These are phyloP conservation scores for Psilopogon haemacephalus DNA, from an alignment of 2,113 vertebrate species.

Conservation along the genomic window DNA sequence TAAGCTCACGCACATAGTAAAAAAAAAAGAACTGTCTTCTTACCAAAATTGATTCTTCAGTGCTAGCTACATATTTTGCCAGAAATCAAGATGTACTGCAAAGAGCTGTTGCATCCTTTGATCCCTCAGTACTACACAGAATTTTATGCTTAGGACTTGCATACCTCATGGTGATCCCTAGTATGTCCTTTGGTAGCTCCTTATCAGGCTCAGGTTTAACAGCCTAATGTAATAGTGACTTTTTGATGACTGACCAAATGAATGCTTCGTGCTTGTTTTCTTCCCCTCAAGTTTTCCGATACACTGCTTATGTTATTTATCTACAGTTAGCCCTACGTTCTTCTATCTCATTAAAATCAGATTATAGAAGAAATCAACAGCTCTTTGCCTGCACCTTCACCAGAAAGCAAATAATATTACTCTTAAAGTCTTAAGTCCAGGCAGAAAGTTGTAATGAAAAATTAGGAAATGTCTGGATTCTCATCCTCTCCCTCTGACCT, in stretches of 20 bases:
- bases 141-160: background rate
- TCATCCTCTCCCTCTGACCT: background rate
- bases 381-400: background rate
- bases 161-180: fast-evolving
- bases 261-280: background rate
- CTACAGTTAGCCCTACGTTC: background rate
- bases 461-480: background rate
- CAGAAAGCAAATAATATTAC: background rate
- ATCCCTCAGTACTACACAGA: background rate
- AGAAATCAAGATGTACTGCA: background rate
- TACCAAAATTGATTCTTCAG: background rate
- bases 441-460: background rate
- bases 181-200: background rate
- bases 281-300: background rate
- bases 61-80: background rate
- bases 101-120: background rate
- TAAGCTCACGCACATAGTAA: background rate
- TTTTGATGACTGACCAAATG: background rate
- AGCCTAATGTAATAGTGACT: background rate
- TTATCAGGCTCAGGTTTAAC: background rate
- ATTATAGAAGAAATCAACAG: background rate
- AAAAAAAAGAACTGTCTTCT: background rate
- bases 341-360: background rate
- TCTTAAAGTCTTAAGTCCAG: background rate
- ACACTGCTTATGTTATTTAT: background rate